Base-by-base conservation (phyloP, 2,888 invertebrate species). In the Diploptera punctata region DNA sequence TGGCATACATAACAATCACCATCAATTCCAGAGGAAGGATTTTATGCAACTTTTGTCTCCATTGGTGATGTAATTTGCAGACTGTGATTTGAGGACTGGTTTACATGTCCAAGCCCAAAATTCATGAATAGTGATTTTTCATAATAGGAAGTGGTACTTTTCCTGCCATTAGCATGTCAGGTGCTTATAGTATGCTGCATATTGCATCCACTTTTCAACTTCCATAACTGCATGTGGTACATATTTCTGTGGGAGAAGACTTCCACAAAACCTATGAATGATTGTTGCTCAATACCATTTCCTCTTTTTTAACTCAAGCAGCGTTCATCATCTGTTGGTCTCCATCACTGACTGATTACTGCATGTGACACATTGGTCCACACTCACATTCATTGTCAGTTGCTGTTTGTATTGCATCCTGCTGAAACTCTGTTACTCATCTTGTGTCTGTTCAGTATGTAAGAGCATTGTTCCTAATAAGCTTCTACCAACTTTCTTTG, bases 31-130 rank as follows among this genome's bases (percentile, higher is more conserved):
- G 57, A 24, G 24, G 19, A 57, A 57, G 19, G 4, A 44, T 67
- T 67, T 19, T 67, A 9, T 21, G 18, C 21, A 19, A 44, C 38
- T 33, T 38, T 67, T 21, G 38, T 21, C 21, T 44, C 33, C 19
- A 43, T 33, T 43, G n/a, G 38, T 5, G 4, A 44, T 44, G 4
- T 44, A 44, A 19, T 67, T 19, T 67, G 67, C n/a, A 1, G 47
- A 67, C 67, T 67, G 67, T 7, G 9, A 44, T 67, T 38, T 38
- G n/a, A 44, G 67, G 9, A 44, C 67, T 67, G 67, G 67, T 67
- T 44, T 13, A 2, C 44, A 67, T 38, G 67, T 21, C 67, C 44
- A 44, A 44, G 67, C 67, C 44, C 67, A 67, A 67, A 67, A 67
- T 67, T 57, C 38, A 57, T 57, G 4, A 24, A 57, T 57, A 13